Evolutionary conservation across 2,797 vertebrate species (phyloP), one percentile per base, ranked within the genome.

Genomic region (Enteromius afrohamiltoni): DNA sequence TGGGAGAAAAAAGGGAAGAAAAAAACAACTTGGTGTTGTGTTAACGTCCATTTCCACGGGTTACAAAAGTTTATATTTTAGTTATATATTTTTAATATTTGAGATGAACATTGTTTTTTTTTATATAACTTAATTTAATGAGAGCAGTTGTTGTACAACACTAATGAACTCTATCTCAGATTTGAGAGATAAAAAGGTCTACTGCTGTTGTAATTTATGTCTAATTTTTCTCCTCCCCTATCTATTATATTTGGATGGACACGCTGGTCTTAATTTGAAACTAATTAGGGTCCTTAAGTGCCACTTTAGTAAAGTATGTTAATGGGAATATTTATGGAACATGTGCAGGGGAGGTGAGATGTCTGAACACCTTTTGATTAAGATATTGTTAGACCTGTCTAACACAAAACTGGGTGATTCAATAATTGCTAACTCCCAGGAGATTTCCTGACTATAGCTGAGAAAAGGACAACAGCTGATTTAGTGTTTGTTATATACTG

Each of bases 161-260:
- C 10, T 47, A 40, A 69, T 31, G 37, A 77, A 47, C 49, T 69
- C 14, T 8, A 37, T 7, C 16, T 82, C 4, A 4, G 23, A 51
- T 76, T 26, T 76, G 70, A 45, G 58, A 62, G 23, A 76, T 60
- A 21, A 47, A 47, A 69, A 17, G 21, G 91, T 92, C 89, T 89
- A 87, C 85, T 83, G 80, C 82, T 82, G 83, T 89, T 90, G 88
- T 92, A 93, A 91, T 84, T 84, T 86, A 88, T n/a, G 86, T 65
- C 55, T 90, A 90, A 93, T 93, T 91, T 91, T 86, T 88, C 88
- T 88, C 89, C 79, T 89, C 84, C 91, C 90, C 90, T 49, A 91
- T 91, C 89, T 88, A 90, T 91, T 92, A 92, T 86, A 88, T 91
- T 79, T 86, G 89, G 92, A 89, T 91, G 83, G 90, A 89, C 88